These are phyloP conservation scores for Hippoglossus stenolepis DNA, from an alignment of 2,113 vertebrate species.

Conservation along the genomic window DNA sequence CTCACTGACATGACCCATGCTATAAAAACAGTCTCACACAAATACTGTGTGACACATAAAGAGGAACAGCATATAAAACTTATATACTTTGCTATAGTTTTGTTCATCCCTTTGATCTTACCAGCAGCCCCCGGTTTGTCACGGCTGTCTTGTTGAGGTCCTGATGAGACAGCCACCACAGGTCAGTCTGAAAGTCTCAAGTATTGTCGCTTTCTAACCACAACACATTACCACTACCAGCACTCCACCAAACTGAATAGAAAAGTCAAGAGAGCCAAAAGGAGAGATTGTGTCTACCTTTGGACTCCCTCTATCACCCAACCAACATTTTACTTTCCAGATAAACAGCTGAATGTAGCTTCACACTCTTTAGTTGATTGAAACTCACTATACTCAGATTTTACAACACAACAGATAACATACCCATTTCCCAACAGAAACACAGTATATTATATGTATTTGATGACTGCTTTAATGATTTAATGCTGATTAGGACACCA, in stretches of 20 bases:
- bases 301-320: constrained; percentile 66
- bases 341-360: constrained; percentile 2
- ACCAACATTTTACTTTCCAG: constrained; percentile 28
- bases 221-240: constrained; percentile 44
- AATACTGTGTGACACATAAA: background rate
- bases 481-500: constrained; percentile 14
- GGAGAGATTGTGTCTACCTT: constrained; percentile 49
- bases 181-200: constrained; percentile 56
- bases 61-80: background rate
- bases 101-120: constrained; percentile 70
- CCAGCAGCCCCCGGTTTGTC: constrained; percentile 80
- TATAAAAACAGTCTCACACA: background rate
- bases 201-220: constrained; percentile 37
- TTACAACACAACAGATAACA: background rate
- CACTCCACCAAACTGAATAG: constrained; percentile 47
- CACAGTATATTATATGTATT: background rate
- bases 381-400: background rate
- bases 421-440: constrained; percentile 2
- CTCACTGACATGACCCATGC: background rate
- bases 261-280: constrained; percentile 67
- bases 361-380: constrained; percentile 3
- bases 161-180: constrained; percentile 78
- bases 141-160: constrained; percentile 70
- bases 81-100: background rate
- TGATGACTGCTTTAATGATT: constrained; percentile 14